phyloP scores from a whole-genome alignment of 2,888 invertebrate genomes.

The Ectropis crepuscularia region DNA sequence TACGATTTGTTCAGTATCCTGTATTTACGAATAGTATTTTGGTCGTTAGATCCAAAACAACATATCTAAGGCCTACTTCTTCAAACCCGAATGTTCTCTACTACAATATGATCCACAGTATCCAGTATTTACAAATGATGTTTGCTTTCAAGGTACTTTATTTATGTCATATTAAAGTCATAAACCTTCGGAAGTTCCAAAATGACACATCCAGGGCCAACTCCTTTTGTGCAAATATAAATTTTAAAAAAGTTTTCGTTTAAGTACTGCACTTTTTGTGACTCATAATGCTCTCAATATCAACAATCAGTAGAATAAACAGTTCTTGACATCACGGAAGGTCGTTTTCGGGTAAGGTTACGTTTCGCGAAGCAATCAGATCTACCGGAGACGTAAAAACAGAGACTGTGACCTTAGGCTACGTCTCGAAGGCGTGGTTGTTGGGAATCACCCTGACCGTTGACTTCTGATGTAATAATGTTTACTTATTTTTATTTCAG shows the following conservation, averaged over 20 bases:
- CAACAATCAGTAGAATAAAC: neutral
- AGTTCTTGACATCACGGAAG: conserved; percentile 8
- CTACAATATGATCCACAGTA: too few relatives aligned
- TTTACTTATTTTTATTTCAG: conserved; percentile 6
- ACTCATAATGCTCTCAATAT: conserved; percentile 13
- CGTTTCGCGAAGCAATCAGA: conserved; percentile 39
- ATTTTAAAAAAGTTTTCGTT: neutral
- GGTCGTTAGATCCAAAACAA: too few relatives aligned
- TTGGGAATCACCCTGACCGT: conserved; percentile 48
- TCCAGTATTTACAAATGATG: too few relatives aligned
- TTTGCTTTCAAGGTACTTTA: too few relatives aligned
- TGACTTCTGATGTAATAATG: neutral
- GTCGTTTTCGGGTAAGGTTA: conserved; percentile 40
- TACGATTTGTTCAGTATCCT: too few relatives aligned
- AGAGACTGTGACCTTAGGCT: conserved; percentile 38
- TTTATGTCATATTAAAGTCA: too few relatives aligned
- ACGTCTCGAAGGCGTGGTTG: conserved; percentile 20
- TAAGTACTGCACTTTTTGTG: neutral
- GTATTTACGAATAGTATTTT: too few relatives aligned
- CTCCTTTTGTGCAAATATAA: neutral
- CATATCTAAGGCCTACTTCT: too few relatives aligned
- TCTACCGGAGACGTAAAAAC: conserved; percentile 36
- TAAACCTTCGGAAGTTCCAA: too few relatives aligned
- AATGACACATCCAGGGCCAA: neutral
- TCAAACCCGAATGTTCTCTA: too few relatives aligned